A percentile compares a stretch with the other conserved stretches of the same genome.
phyloP scores from a whole-genome alignment of 2,888 invertebrate genomes.

The Holacanthella duospinosa region DNA sequence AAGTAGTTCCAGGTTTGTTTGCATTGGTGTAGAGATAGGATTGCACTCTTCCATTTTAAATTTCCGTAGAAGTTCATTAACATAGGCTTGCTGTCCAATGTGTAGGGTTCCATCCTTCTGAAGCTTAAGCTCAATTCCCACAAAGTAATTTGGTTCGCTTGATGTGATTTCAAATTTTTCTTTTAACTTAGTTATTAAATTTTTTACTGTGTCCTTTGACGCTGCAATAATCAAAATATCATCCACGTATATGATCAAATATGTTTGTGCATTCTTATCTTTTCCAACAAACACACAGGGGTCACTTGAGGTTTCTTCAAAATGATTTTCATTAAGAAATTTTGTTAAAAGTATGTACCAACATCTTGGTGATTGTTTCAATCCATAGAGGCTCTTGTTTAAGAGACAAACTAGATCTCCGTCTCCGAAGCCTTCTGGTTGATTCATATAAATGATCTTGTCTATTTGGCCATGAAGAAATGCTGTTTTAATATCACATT shows the following conservation, averaged over 20 bases:
- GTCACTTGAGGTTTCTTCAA: conserved; percentile 5
- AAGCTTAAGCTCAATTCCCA: conserved; percentile 12
- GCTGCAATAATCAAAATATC: no score
- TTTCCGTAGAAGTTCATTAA: conserved; percentile 2
- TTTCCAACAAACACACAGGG: conserved; percentile 13
- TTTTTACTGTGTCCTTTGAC: no score
- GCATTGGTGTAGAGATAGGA: conserved; percentile 1
- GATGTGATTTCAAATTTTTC: conserved; percentile 10
- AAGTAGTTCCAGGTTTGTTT: no score
- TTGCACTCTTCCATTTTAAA: conserved; percentile 16
- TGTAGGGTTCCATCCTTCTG: background rate
- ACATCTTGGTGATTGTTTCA: no score
- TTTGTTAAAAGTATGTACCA: conserved; percentile 1
- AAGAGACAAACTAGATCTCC: no score
- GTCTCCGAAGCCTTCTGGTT: no score
- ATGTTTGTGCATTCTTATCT: background rate
- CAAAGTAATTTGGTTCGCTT: conserved; percentile 7
- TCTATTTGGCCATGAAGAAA: no score
- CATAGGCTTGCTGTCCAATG: conserved; percentile 5
- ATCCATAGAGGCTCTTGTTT: no score
- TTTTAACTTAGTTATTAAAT: conserved; percentile 4
- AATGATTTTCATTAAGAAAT: background rate
- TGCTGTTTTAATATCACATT: no score
- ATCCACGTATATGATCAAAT: no score
- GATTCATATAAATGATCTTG: no score